A percentile compares a stretch with the other conserved stretches of the same genome.
These are phyloP conservation scores for Ciconia stormi DNA, from an alignment of 2,113 vertebrate species.

Conservation along the genomic window DNA sequence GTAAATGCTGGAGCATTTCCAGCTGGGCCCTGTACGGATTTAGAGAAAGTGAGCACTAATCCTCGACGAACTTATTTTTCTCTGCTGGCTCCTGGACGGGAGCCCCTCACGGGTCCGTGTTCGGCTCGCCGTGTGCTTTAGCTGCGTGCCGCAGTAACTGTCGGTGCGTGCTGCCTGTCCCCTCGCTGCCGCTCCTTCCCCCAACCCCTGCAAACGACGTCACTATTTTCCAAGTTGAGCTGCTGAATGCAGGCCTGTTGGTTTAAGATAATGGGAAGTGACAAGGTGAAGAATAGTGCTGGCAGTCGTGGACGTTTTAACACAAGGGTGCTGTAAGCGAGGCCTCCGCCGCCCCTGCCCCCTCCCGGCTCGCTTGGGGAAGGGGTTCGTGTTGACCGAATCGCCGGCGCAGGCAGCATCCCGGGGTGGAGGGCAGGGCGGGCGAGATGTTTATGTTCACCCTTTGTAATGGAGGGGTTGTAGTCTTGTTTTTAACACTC, in stretches of 20 bases:
- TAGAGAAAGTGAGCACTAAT: neutral
- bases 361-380: neutral
- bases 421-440: neutral
- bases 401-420: neutral
- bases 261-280: slow-evolving; percentile 74
- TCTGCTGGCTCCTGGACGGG: neutral
- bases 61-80: rapidly evolving
- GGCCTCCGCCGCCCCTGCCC: neutral
- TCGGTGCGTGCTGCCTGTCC: neutral
- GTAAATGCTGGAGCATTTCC: neutral
- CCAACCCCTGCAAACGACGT: neutral
- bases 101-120: neutral
- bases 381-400: neutral
- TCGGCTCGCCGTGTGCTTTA: neutral
- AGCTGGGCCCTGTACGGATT: neutral
- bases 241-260: slow-evolving; percentile 48
- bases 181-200: neutral
- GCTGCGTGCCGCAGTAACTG: neutral
- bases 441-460: neutral
- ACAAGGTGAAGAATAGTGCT: slow-evolving; percentile 74
- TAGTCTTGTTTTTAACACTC: neutral
- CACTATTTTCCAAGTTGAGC: slow-evolving; percentile 21
- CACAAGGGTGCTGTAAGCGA: slow-evolving; percentile 68
- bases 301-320: slow-evolving; percentile 69
- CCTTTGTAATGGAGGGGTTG: too few relatives aligned